Evolutionary conservation across 2,888 invertebrate species (phyloP).

Genomic region (Tromatobia lineatoria): DNA sequence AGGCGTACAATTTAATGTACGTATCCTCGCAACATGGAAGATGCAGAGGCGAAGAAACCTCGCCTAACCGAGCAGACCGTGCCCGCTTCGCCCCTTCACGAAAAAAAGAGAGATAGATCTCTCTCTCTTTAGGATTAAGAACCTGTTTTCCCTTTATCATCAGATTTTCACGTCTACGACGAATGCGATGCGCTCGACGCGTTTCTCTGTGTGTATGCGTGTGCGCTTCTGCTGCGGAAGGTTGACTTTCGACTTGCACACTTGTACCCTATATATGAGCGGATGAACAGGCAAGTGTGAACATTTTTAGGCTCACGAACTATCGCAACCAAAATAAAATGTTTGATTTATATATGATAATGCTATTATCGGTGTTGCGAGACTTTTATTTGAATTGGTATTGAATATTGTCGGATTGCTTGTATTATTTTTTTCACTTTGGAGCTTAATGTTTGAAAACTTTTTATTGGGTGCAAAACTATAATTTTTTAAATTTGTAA

Average conservation of each 20-base stretch:
- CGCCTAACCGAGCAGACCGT: slow-evolving; percentile 28
- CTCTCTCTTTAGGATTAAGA: slow-evolving; percentile 48
- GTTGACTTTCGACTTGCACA: slow-evolving; percentile 14
- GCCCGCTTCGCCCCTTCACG: slow-evolving; percentile 51
- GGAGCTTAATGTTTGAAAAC: neutral
- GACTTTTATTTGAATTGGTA: neutral
- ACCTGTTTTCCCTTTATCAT: slow-evolving; percentile 64
- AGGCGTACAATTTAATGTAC: slow-evolving; percentile 16
- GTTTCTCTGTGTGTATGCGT: neutral
- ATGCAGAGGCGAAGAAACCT: slow-evolving; percentile 22
- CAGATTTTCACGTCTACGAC: slow-evolving; percentile 46
- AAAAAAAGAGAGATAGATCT: too few relatives aligned
- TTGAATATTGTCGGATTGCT: neutral
- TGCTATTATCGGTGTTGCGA: neutral
- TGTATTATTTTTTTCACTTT: neutral
- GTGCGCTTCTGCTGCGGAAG: neutral
- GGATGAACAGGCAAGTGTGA: neutral
- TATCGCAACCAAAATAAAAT: neutral
- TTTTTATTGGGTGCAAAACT: too few relatives aligned
- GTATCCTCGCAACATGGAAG: slow-evolving; percentile 26
- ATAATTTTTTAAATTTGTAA: too few relatives aligned
- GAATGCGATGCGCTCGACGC: neutral
- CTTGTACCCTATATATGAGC: neutral
- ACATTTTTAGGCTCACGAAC: neutral
- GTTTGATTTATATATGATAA: neutral